Base-by-base conservation (phyloP, 2,113 vertebrate genomes). In the Limnothrissa miodon region DNA sequence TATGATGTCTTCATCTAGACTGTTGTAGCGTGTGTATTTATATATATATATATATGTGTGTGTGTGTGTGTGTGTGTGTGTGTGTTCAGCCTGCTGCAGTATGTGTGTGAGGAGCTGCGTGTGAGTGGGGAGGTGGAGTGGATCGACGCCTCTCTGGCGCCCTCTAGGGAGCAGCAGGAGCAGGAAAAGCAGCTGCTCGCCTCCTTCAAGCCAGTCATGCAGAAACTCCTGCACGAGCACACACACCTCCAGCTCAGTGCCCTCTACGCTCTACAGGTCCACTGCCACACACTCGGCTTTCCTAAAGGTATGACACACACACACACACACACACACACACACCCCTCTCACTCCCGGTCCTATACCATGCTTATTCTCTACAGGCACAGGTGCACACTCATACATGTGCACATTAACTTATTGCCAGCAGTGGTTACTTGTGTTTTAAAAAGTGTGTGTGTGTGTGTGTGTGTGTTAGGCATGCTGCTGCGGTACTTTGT, bases 401-500 rank as follows among this genome's bases (percentile, higher is more conserved):
- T n/a, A 29, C 56, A 1, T n/a, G 10, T n/a, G 29, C 48, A 53
- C 48, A 21, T 15, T 48, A 13, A 13, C 46, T 48, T 48, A 15
- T 19, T 5, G 4, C 21, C 51, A 56, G 1, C 21, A 21, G 4
- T 53, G 48, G 17, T 21, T 53, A 2, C 48, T 5, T 56, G 19
- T 3, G 4, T 56, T 56, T 56, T 23, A 56, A 23, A 4, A 19
- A 23, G 51, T 53, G 48, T 53, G 48, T 53, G 48, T 53, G 51
- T 45, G 4, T 51, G 19, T 33, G 0, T 66, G 0, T 59, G 1
- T n/a, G 5, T 80, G 0, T 0, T 0, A 99, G 98, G 98, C 92
- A 99, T 99, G 98, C 95, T 99, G 93, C 93, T 99, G 90, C 97
- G 97, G 92, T 99, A 97, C 93, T 99, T 97, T 96, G 98, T 99